phyloP scores from a whole-genome alignment of 2,113 vertebrate species.

The Brienomyrus longianalis region DNA sequence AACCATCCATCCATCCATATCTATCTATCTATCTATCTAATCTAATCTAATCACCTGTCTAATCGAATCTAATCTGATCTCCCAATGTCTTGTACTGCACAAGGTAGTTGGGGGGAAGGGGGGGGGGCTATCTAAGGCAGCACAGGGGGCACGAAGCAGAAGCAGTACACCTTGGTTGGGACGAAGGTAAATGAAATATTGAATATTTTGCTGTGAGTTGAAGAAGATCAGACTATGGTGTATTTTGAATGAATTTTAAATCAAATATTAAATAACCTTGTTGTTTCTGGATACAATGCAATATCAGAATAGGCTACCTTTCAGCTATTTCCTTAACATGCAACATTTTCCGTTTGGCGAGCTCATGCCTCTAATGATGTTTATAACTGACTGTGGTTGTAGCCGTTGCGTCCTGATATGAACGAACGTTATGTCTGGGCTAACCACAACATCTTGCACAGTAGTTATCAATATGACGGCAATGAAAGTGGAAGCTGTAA shows the following conservation, averaged over 20 bases:
- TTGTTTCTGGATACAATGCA: neutral
- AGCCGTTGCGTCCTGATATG: conserved; percentile 34
- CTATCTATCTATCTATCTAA: neutral
- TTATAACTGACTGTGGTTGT: conserved; percentile 42
- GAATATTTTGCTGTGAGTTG: neutral
- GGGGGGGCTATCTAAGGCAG: neutral
- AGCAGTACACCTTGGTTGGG: neutral
- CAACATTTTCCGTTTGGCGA: neutral
- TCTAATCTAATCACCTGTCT: no score
- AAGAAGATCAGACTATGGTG: neutral
- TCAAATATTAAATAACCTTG: neutral
- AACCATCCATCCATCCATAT: no score
- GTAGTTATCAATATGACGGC: conserved; percentile 36
- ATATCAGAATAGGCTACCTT: neutral
- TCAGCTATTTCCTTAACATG: neutral
- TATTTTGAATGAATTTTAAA: neutral
- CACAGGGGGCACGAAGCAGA: neutral
- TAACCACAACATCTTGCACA: conserved; percentile 41
- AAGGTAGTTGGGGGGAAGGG: neutral
- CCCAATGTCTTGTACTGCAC: neutral
- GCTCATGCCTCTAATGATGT: neutral
- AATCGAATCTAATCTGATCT: neutral
- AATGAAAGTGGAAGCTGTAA: conserved; percentile 37
- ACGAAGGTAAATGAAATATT: neutral
- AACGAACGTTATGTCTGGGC: conserved; percentile 29